Evolutionary conservation across 2,888 invertebrate species (phyloP).

Genomic region (Andrena haemorrhoa): DNA sequence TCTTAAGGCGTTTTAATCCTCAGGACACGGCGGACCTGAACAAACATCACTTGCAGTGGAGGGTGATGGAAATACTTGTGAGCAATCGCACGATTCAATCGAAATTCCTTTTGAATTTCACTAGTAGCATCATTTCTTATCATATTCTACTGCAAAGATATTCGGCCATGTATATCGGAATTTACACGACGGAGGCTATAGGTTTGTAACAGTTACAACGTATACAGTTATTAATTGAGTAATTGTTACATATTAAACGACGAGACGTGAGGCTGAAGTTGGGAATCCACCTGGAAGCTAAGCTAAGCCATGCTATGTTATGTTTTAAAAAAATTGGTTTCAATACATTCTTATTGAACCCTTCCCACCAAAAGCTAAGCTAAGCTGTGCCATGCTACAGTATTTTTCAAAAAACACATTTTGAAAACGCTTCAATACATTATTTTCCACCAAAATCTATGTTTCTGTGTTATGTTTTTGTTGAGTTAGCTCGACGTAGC

Average conservation of each 20-base stretch:
- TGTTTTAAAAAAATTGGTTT: too few relatives aligned
- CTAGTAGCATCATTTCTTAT: constrained; percentile 87
- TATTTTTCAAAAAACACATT: too few relatives aligned
- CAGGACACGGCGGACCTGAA: constrained; percentile 44
- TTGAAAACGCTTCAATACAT: too few relatives aligned
- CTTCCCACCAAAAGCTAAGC: too few relatives aligned
- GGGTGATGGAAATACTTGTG: constrained; percentile 84
- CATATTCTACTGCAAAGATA: constrained; percentile 87
- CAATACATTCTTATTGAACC: too few relatives aligned
- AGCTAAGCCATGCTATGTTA: too few relatives aligned
- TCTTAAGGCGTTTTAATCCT: background rate
- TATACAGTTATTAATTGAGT: background rate
- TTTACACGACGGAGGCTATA: constrained; percentile 86
- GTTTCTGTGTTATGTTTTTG: too few relatives aligned
- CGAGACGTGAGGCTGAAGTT: too few relatives aligned
- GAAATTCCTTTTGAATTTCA: constrained; percentile 86
- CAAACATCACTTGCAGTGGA: constrained; percentile 86
- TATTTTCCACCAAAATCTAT: too few relatives aligned
- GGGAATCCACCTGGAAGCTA: too few relatives aligned
- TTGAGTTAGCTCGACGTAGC: too few relatives aligned
- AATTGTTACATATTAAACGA: background rate
- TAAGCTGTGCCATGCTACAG: too few relatives aligned
- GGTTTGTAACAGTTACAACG: constrained; percentile 71
- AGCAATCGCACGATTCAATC: constrained; percentile 85
- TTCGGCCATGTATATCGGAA: constrained; percentile 86